Conservation (phyloP, 2,113 vertebrate genomes). For the Petrocephalus zakoni region DNA sequence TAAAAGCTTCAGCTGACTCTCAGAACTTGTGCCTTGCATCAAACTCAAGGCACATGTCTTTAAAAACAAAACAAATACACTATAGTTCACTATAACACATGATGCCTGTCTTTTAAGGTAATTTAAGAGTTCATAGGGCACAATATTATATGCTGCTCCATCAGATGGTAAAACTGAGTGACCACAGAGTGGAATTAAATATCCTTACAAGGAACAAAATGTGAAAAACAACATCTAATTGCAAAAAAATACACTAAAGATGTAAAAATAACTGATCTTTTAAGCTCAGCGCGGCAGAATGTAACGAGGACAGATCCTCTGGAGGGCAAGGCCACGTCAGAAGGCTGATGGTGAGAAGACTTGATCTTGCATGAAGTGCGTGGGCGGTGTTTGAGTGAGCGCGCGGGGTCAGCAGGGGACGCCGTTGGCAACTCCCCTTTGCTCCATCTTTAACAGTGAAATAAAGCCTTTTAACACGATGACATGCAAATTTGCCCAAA, state of each 20-base stretch:
- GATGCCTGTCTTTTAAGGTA: neutral
- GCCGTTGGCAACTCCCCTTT: neutral
- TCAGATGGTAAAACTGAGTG: neutral
- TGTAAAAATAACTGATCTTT: neutral
- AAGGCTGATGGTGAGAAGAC: neutral
- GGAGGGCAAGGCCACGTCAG: neutral
- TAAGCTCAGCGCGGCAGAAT: neutral
- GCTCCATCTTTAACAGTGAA: neutral
- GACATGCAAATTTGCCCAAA: neutral
- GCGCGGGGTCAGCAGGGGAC: neutral
- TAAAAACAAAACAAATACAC: neutral
- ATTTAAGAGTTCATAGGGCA: neutral
- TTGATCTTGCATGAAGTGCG: conserved; percentile 2
- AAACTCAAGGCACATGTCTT: neutral
- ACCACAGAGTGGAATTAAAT: neutral
- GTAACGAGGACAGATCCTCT: neutral
- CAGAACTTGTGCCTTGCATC: neutral
- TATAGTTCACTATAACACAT: neutral
- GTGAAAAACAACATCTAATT: neutral
- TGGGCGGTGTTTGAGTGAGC: neutral
- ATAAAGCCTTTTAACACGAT: conserved; percentile 11
- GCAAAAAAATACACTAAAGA: neutral
- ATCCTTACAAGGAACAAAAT: neutral
- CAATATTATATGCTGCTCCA: neutral
- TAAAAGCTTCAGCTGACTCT: neutral